A percentile compares a stretch with the other conserved stretches of the same genome.
Evolutionary conservation across 2,888 invertebrate species (phyloP).

Genomic region (Pristionchus maxplancki): DNA sequence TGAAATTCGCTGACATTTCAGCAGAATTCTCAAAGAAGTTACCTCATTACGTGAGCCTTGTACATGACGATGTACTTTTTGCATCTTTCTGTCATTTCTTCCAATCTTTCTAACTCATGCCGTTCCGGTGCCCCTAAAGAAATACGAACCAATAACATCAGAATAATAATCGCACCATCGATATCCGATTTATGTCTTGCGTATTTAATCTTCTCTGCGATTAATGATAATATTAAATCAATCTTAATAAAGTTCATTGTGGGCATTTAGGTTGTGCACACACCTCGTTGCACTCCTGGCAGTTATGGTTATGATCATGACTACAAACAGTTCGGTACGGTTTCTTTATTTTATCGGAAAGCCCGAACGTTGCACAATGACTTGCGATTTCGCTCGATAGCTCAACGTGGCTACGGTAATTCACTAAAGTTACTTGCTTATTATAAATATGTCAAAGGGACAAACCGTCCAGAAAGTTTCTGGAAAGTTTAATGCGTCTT

Average conservation of each 20-base stretch:
- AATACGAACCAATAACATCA: no score
- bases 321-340: neutral
- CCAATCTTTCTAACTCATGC: neutral
- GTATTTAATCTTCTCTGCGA: no score
- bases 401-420: neutral
- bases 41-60: neutral
- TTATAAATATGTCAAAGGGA: neutral
- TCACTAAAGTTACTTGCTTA: neutral
- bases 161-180: no score
- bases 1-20: no score
- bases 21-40: neutral
- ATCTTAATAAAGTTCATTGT: no score
- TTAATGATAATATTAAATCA: no score
- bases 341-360: neutral
- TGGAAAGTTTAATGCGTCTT: neutral
- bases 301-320: neutral
- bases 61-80: neutral
- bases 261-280: no score
- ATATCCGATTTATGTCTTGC: neutral
- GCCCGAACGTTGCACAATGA: neutral
- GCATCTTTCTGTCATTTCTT: neutral
- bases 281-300: neutral
- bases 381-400: neutral
- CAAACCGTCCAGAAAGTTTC: neutral
- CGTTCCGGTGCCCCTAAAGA: no score